phyloP scores from a whole-genome alignment of 2,888 invertebrate genomes.

The Ptilodon capucinus region DNA sequence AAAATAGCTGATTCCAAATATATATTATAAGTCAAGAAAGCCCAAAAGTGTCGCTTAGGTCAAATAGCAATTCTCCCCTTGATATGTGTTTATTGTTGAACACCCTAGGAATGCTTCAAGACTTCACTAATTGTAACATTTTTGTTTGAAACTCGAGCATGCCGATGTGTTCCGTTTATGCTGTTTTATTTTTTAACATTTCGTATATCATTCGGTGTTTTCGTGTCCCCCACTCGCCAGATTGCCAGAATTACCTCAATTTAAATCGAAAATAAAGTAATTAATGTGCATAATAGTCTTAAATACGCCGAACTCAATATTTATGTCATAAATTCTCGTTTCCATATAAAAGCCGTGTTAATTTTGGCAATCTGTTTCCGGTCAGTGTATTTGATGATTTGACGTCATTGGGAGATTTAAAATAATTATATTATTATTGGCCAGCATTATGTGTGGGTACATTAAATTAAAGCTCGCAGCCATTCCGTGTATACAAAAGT shows the following conservation, averaged over 20 bases:
- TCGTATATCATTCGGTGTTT: slow-evolving; percentile 18
- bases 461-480: background rate
- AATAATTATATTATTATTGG: background rate
- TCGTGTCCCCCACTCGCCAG: slow-evolving; percentile 17
- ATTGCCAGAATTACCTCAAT: slow-evolving; percentile 19
- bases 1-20: no score
- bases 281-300: slow-evolving; percentile 2
- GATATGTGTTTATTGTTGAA: slow-evolving; percentile 28
- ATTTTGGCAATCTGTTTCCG: slow-evolving; percentile 29
- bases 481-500: no score
- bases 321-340: slow-evolving; percentile 3
- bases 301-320: slow-evolving; percentile 7
- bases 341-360: background rate
- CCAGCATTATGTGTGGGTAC: background rate
- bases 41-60: no score
- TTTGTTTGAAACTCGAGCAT: slow-evolving; percentile 46
- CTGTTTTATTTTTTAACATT: slow-evolving; percentile 29
- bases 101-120: slow-evolving; percentile 32
- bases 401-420: slow-evolving; percentile 34
- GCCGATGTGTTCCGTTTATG: slow-evolving; percentile 43
- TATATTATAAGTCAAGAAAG: no score
- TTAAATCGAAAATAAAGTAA: background rate
- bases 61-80: no score
- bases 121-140: slow-evolving; percentile 32
- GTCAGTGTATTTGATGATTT: slow-evolving; percentile 26